These are phyloP conservation scores for Miltochrista miniata DNA, from an alignment of 2,888 invertebrate species.

Conservation along the genomic window DNA sequence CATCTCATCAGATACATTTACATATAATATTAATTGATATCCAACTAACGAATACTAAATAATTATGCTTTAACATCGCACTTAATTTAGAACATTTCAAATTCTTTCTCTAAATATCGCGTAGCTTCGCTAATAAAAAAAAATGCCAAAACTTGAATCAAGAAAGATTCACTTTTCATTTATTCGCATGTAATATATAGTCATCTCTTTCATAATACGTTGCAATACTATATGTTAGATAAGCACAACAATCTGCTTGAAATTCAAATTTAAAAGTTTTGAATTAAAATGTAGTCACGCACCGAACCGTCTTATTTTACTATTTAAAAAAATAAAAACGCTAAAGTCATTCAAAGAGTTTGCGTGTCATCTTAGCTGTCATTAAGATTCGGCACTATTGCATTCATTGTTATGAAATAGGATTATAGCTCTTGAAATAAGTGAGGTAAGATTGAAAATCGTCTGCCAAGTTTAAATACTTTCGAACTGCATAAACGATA, in stretches of 20 bases:
- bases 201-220: background rate
- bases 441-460: constrained; percentile 27
- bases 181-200: background rate
- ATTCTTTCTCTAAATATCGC: too few relatives aligned
- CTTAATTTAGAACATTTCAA: background rate
- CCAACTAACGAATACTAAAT: too few relatives aligned
- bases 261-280: background rate
- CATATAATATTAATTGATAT: too few relatives aligned
- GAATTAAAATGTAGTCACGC: too few relatives aligned
- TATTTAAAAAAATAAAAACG: background rate
- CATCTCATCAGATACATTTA: too few relatives aligned
- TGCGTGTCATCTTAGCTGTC: constrained; percentile 30
- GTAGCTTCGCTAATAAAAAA: too few relatives aligned
- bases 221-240: background rate
- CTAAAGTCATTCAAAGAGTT: constrained; percentile 5
- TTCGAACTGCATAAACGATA: constrained; percentile 54
- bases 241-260: background rate
- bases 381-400: constrained; percentile 34
- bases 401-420: constrained; percentile 16
- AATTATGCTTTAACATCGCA: background rate
- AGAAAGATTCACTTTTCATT: background rate
- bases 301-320: too few relatives aligned
- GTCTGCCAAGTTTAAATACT: constrained; percentile 40
- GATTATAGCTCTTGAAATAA: constrained; percentile 22
- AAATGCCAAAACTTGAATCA: too few relatives aligned